phyloP scores from a whole-genome alignment of 2,797 vertebrate species.

The Syngnathus rostellatus region DNA sequence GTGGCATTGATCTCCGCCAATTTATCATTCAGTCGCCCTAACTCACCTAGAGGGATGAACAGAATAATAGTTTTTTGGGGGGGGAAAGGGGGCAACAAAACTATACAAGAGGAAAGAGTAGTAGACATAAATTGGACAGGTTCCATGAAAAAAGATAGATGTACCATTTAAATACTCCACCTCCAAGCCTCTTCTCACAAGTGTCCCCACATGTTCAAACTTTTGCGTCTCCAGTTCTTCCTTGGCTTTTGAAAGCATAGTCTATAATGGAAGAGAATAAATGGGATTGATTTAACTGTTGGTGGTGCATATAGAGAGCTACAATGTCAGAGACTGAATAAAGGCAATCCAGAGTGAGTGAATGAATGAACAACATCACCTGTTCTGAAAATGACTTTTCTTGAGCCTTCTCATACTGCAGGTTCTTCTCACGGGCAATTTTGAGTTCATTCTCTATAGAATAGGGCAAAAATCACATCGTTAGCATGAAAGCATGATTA shows the following conservation, averaged over 20 bases:
- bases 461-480: fast-evolving
- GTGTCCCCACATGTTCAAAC: slow-evolving; percentile 82
- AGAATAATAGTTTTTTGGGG: not conserved
- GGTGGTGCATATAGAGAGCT: not conserved
- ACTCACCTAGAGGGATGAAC: slow-evolving; percentile 72
- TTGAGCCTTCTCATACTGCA: slow-evolving; percentile 74
- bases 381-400: slow-evolving; percentile 68
- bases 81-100: not conserved
- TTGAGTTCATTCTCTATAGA: slow-evolving; percentile 79
- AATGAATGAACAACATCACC: slow-evolving; percentile 56
- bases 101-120: not conserved
- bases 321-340: too few relatives aligned
- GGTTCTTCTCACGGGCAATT: slow-evolving; percentile 72
- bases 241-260: slow-evolving; percentile 79
- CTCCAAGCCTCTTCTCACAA: slow-evolving; percentile 84
- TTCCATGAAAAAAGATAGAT: not conserved
- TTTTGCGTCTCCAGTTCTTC: slow-evolving; percentile 90
- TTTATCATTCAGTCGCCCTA: slow-evolving; percentile 84
- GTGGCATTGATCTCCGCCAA: slow-evolving; percentile 78
- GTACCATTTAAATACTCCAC: slow-evolving; percentile 87
- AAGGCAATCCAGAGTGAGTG: not conserved
- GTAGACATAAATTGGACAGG: not conserved
- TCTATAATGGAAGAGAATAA: slow-evolving; percentile 51
- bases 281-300: not conserved
- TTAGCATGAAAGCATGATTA: not conserved